Conservation (phyloP, 1,140 invertebrate species). For the Belonocnema kinseyi region DNA sequence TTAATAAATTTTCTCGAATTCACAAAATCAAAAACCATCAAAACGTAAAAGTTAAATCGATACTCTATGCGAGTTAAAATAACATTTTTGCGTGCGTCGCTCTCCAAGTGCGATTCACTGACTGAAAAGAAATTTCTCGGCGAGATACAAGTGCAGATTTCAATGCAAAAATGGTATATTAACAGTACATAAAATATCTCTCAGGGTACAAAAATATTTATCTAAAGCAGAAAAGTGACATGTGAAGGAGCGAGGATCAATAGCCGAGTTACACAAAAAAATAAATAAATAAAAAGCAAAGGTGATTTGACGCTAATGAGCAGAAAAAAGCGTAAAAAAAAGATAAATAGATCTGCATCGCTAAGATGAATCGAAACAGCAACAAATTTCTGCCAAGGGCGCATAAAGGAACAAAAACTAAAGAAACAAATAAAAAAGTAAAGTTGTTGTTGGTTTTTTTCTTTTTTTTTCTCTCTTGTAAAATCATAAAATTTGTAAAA, state of each 20-base stretch:
- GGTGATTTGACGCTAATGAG: not conserved
- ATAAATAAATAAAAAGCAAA: not conserved
- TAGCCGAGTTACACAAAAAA: not conserved
- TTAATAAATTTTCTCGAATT: not conserved
- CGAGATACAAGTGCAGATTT: not conserved
- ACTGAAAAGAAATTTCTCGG: not conserved
- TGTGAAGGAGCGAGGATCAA: constrained; percentile 2
- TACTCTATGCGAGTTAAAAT: not conserved
- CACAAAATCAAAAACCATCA: constrained; percentile 1
- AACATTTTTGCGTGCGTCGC: not conserved
- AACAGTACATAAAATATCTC: not conserved
- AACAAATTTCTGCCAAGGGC: constrained; percentile 37
- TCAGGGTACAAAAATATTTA: not conserved
- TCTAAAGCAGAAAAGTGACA: not conserved
- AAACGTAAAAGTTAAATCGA: not conserved
- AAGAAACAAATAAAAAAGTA: constrained; percentile 36
- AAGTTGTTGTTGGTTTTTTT: not conserved
- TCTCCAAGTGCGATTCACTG: not conserved
- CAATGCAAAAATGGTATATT: constrained; percentile 6
- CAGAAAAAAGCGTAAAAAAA: constrained; percentile 35
- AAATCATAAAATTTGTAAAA: constrained; percentile 30
- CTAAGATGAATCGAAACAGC: constrained; percentile 40
- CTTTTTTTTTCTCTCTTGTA: constrained; percentile 33
- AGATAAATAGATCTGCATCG: constrained; percentile 16
- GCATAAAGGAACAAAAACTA: constrained; percentile 1